Conservation (phyloP, 2,113 vertebrate species). For the Centropus unirufus region DNA sequence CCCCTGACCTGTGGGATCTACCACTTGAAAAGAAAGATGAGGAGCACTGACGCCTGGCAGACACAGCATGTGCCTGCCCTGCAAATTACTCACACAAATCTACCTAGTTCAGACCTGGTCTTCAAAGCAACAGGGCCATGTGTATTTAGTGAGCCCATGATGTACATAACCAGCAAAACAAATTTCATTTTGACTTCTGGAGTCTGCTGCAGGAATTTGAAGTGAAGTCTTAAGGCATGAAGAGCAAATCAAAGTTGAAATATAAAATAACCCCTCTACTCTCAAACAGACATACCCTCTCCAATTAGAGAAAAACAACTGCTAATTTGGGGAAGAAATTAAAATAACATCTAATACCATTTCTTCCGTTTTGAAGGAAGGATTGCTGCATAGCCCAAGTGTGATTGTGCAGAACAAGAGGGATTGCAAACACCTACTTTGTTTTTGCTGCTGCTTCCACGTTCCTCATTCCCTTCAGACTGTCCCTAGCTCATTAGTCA, state of each 20-base stretch:
- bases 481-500: slow-evolving; percentile 53
- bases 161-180: background rate
- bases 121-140: background rate
- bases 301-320: background rate
- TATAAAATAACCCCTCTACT: background rate
- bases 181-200: background rate
- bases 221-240: background rate
- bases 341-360: background rate
- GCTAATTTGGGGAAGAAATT: background rate
- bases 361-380: background rate
- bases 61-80: background rate
- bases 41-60: background rate
- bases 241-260: background rate
- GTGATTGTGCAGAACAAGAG: slow-evolving; percentile 6
- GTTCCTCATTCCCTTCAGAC: slow-evolving; percentile 52
- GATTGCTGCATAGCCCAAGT: background rate
- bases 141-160: background rate
- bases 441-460: slow-evolving; percentile 23
- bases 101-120: background rate
- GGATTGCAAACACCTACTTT: slow-evolving; percentile 21
- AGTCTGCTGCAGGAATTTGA: background rate
- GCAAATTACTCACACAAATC: background rate
- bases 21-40: slow-evolving; percentile 29
- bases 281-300: background rate
- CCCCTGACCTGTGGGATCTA: slow-evolving; percentile 27